Base-by-base conservation (phyloP, 2,888 invertebrate genomes). In the Euplagia quadripunctaria region DNA sequence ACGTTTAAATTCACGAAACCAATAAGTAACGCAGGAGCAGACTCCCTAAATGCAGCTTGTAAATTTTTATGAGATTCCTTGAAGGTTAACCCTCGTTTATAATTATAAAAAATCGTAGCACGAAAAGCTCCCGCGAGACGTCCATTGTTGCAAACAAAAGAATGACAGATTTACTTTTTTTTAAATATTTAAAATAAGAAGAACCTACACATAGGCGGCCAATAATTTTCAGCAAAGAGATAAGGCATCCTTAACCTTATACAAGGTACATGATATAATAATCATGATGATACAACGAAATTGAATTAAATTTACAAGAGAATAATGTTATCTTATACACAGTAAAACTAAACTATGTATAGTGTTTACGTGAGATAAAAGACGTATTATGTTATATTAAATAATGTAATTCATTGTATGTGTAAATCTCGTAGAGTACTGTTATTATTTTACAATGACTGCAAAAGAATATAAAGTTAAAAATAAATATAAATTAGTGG, bases 401-500 rank as follows among this genome's bases (percentile, higher is more conserved):
- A 55, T 68, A 14, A 73, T 74, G 68, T 74, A 78, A 71, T 76
- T 84, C 81, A 73, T 58, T 70, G 16, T 41, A 42, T 75, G 64
- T 20, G 42, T 70, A 51, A 67, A 68, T 72, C 64, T 71, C 17
- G 46, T 66, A 67, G 64, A 42, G 63, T 70, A 69, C 42, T 67
- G 73, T 68, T 20, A 67, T 72, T 31, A 46, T 70, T 69, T 63
- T 77, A 82, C 71, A 61, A 91, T 90, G 91, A 85, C 80, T 82
- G 83, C 68, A 11, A 85, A 84, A 67, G 82, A 87, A 58, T 71
- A 75, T 82, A 72, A 67, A 63, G 77, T 76, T 51, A 86, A 87
- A 52, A 90, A 87, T 73, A 90, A 87, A 72, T 89, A 88, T 79
- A 82, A 87, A 75, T 70, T 88, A 1, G 90, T 92, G 41, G 85